These are phyloP conservation scores for Pomatorhinus ruficollis DNA, from an alignment of 2,113 vertebrate genomes.

Conservation along the genomic window DNA sequence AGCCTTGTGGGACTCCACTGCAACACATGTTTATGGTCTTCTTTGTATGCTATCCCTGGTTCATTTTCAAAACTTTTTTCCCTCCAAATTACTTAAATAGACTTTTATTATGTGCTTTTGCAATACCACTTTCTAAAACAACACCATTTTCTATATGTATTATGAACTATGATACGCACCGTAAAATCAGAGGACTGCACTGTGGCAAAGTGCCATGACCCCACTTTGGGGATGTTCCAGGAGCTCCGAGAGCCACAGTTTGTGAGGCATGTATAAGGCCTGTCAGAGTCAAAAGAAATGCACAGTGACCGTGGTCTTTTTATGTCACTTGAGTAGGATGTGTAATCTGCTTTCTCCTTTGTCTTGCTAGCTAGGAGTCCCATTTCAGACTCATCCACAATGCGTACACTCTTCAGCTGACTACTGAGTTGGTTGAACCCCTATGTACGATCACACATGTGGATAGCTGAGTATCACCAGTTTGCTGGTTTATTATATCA, in stretches of 20 bases:
- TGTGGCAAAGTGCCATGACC: conserved; percentile 64
- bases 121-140: conserved; percentile 52
- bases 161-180: not conserved
- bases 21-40: not conserved
- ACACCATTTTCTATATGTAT: conserved; percentile 32
- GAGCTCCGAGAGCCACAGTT: not conserved
- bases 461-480: not conserved
- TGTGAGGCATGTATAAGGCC: not conserved
- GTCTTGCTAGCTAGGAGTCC: not conserved
- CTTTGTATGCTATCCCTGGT: not conserved
- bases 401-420: not conserved
- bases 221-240: conserved; percentile 67
- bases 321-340: not conserved
- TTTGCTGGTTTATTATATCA: not conserved
- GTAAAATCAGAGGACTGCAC: conserved; percentile 54
- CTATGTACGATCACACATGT: fast-evolving
- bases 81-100: conserved; percentile 31
- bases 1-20: not conserved
- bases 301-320: not conserved
- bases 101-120: conserved; percentile 55
- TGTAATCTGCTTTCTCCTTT: not conserved
- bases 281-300: not conserved
- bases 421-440: not conserved
- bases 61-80: not conserved
- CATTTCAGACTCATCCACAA: not conserved